Conservation (phyloP, 2,888 invertebrate genomes). For the Resseliella maxima region DNA sequence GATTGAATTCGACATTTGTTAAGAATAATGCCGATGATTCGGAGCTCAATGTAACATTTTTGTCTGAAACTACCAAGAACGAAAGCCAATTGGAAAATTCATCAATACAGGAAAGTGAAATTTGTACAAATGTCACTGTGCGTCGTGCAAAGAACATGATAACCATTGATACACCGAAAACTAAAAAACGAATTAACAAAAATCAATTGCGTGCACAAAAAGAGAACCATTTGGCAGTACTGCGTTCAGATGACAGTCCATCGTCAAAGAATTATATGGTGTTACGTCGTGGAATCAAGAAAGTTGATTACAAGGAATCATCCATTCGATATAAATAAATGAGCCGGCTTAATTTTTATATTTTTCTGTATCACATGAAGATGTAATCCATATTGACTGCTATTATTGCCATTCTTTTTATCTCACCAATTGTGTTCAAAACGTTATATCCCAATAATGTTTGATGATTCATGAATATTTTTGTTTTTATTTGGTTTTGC, state of each 20-base stretch:
- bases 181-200: neutral
- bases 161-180: neutral
- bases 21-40: neutral
- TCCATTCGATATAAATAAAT: neutral
- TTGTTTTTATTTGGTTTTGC: too few relatives aligned
- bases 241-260: neutral
- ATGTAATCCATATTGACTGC: too few relatives aligned
- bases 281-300: neutral
- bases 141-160: neutral
- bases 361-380: too few relatives aligned
- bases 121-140: neutral
- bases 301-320: neutral
- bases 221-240: neutral
- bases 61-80: neutral
- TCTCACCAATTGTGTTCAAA: too few relatives aligned
- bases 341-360: too few relatives aligned
- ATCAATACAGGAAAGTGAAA: neutral
- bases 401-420: too few relatives aligned
- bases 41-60: neutral
- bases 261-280: neutral
- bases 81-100: neutral
- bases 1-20: constrained; percentile 31
- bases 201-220: neutral
- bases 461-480: too few relatives aligned
- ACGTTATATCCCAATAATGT: too few relatives aligned